phyloP scores from a whole-genome alignment of 2,888 invertebrate genomes.

The Thereva unica region DNA sequence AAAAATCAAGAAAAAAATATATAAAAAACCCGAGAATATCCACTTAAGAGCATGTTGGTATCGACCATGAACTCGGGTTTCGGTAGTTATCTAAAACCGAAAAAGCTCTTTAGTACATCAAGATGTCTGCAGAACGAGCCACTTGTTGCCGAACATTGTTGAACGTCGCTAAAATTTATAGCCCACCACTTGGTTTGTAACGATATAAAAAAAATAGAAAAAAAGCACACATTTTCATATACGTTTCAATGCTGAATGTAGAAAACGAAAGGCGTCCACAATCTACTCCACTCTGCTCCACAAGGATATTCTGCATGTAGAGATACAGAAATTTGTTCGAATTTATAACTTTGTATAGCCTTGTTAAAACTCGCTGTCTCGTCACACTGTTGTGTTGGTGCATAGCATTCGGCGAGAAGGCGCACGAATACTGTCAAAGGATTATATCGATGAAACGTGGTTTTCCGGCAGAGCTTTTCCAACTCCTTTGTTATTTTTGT shows the following conservation, averaged over 20 bases:
- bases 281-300: too few relatives aligned
- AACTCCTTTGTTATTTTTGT: constrained; percentile 12
- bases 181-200: constrained; percentile 43
- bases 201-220: constrained; percentile 13
- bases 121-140: constrained; percentile 45
- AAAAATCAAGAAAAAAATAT: constrained; percentile 20
- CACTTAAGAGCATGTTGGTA: constrained; percentile 33
- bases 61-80: constrained; percentile 34
- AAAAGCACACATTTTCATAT: constrained; percentile 15
- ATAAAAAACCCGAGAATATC: constrained; percentile 25
- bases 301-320: neutral
- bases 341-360: constrained; percentile 20
- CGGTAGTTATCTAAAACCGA: constrained; percentile 39
- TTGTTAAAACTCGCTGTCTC: neutral
- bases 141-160: constrained; percentile 58
- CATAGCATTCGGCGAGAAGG: neutral
- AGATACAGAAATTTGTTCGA: constrained; percentile 31
- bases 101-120: constrained; percentile 43
- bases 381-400: constrained; percentile 1
- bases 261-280: neutral
- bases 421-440: constrained; percentile 9
- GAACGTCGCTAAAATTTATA: constrained; percentile 57
- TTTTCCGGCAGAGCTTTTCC: constrained; percentile 20
- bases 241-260: neutral
- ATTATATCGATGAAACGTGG: constrained; percentile 27